Conservation (phyloP, 2,113 vertebrate genomes). For the Campylorhamphus procurvoides region DNA sequence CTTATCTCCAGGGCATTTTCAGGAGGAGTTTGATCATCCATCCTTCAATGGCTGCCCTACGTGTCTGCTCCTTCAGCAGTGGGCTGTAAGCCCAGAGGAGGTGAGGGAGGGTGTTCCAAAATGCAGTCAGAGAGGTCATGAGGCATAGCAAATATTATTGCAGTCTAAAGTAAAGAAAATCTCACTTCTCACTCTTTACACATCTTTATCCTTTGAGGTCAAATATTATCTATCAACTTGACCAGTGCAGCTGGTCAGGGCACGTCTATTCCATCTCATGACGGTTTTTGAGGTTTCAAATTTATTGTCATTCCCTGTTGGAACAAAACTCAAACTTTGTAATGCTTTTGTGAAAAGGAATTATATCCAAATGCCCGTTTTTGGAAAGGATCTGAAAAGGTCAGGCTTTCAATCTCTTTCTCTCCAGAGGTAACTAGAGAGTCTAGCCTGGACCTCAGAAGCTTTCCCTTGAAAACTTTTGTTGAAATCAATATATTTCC, state of each 20-base stretch:
- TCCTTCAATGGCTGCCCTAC: slow-evolving; percentile 20
- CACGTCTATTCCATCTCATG: slow-evolving; percentile 41
- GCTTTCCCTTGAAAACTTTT: slow-evolving; percentile 53
- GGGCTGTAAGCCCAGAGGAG: background rate
- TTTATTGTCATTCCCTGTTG: slow-evolving; percentile 41
- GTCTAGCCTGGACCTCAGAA: slow-evolving; percentile 38
- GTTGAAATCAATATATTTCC: slow-evolving; percentile 49
- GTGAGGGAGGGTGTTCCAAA: background rate
- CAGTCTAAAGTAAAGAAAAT: slow-evolving; percentile 23
- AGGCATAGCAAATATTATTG: slow-evolving; percentile 23
- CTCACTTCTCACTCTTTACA: background rate
- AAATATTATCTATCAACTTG: slow-evolving; percentile 18
- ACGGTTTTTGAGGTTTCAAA: slow-evolving; percentile 13
- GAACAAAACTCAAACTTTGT: slow-evolving; percentile 40
- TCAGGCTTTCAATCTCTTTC: slow-evolving; percentile 60
- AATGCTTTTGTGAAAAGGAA: slow-evolving; percentile 53
- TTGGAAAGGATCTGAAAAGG: slow-evolving; percentile 58
- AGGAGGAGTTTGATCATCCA: slow-evolving; percentile 14
- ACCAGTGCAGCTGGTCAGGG: slow-evolving; percentile 36
- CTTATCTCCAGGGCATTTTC: slow-evolving; percentile 42
- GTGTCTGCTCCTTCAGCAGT: background rate
- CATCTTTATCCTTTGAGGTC: slow-evolving; percentile 48
- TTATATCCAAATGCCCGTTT: slow-evolving; percentile 49
- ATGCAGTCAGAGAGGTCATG: background rate
- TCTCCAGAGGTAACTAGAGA: slow-evolving; percentile 46